phyloP scores from a whole-genome alignment of 2,888 invertebrate genomes.

The Philonicus albiceps region DNA sequence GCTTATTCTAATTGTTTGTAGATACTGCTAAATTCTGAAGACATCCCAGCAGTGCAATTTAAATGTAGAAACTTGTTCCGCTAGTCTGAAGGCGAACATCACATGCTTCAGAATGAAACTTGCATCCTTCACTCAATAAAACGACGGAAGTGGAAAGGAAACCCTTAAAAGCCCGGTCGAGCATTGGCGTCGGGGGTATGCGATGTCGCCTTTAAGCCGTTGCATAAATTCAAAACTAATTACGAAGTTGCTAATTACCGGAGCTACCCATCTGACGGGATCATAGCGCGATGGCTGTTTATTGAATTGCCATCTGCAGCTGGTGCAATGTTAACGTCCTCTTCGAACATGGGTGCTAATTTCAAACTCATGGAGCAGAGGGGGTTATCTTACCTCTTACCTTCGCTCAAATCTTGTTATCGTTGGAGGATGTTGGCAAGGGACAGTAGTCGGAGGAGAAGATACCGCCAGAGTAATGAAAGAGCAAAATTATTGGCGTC shows the following conservation, averaged over 20 bases:
- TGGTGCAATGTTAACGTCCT: constrained; percentile 8
- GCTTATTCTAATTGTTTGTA: neutral
- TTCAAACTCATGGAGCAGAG: neutral
- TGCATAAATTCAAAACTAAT: constrained; percentile 28
- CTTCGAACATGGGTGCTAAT: neutral
- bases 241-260: constrained; percentile 26
- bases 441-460: neutral
- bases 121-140: constrained; percentile 7
- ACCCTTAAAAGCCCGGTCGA: neutral
- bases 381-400: neutral
- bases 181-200: neutral
- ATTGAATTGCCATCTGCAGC: constrained; percentile 16
- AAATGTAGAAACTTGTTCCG: neutral
- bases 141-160: neutral
- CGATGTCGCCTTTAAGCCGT: neutral
- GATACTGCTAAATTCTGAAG: neutral
- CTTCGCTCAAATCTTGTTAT: neutral
- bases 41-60: neutral
- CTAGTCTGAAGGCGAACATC: neutral
- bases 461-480: neutral
- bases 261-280: constrained; percentile 4
- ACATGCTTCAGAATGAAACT: neutral
- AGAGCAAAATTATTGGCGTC: neutral
- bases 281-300: constrained; percentile 3
- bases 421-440: neutral